Evolutionary conservation across 2,888 invertebrate genomes (phyloP).

Genomic region (Mythimna pallens): DNA sequence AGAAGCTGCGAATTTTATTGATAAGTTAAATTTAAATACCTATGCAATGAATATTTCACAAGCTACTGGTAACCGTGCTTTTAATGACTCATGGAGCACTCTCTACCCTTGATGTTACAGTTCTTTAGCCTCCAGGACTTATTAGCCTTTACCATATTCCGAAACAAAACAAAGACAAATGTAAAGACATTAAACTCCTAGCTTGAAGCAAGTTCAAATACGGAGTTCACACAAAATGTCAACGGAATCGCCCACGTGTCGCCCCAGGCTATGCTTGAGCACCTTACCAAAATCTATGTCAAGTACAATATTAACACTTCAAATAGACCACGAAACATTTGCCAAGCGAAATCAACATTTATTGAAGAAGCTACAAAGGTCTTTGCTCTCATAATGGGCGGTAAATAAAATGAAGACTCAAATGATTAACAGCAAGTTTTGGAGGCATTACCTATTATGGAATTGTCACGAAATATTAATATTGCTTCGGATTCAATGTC

Average conservation of each 20-base stretch:
- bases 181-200: conserved; percentile 41
- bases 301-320: conserved; percentile 71
- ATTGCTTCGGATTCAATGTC: conserved; percentile 55
- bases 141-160: conserved; percentile 6
- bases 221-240: conserved; percentile 68
- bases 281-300: conserved; percentile 78
- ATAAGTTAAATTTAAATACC: background rate
- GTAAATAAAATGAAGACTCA: conserved; percentile 41
- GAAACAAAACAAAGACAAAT: conserved; percentile 47
- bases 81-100: background rate
- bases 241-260: conserved; percentile 73
- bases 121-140: background rate
- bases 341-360: conserved; percentile 39
- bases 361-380: conserved; percentile 13
- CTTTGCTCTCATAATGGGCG: background rate
- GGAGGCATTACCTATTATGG: conserved; percentile 68
- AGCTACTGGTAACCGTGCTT: background rate
- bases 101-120: background rate
- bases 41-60: background rate
- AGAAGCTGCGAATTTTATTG: conserved; percentile 7
- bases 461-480: conserved; percentile 73
- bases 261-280: conserved; percentile 69
- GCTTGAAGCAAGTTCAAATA: conserved; percentile 64
- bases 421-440: conserved; percentile 65
- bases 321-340: conserved; percentile 10